These are phyloP conservation scores for Sebastes oblongus DNA, from an alignment of 2,797 vertebrate species.

Conservation along the genomic window DNA sequence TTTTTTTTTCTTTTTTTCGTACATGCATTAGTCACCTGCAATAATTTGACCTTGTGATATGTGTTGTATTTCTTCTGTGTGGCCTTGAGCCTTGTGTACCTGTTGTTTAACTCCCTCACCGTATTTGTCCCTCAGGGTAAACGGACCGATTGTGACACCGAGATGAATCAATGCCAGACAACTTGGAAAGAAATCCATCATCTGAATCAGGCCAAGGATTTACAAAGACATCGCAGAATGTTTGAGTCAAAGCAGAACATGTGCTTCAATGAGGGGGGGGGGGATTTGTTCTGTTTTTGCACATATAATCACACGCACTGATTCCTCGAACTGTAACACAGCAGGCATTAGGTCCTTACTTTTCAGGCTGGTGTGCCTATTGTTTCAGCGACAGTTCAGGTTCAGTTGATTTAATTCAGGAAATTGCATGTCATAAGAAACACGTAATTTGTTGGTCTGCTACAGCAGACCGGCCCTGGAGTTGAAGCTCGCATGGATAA, in stretches of 20 bases:
- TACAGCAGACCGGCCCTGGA: neutral
- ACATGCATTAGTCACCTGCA: neutral
- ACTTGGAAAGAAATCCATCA: conserved; percentile 26
- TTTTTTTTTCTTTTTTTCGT: too few relatives aligned
- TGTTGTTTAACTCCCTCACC: neutral
- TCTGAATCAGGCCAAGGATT: conserved; percentile 41
- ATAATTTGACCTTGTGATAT: neutral
- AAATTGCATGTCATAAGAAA: neutral
- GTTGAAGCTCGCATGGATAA: neutral
- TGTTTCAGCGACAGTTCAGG: neutral
- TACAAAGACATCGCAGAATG: conserved; percentile 9
- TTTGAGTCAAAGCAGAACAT: neutral
- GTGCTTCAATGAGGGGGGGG: neutral
- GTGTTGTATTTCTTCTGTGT: neutral
- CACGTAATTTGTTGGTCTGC: neutral
- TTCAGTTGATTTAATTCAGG: neutral
- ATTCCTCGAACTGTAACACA: neutral
- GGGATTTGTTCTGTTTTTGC: neutral
- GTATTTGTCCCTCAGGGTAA: neutral
- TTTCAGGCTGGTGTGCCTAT: neutral
- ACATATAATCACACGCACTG: neutral
- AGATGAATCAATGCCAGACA: conserved; percentile 23
- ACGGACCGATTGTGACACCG: neutral
- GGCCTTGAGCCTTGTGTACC: neutral
- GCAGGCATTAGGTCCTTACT: neutral